These are phyloP conservation scores for Hyalella azteca DNA, from an alignment of 2,888 invertebrate genomes.

Conservation along the genomic window DNA sequence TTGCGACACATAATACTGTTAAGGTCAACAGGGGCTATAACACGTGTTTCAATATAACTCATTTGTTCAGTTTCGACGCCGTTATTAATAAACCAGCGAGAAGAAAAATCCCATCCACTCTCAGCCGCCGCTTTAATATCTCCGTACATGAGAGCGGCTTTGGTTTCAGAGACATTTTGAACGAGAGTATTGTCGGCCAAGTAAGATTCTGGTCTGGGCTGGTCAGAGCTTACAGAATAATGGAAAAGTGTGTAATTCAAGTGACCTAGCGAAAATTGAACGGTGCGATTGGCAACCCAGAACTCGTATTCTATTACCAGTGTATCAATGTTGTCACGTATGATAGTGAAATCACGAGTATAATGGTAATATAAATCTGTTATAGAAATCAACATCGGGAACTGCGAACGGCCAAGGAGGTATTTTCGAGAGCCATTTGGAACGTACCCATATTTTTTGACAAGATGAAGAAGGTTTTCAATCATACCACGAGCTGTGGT, in stretches of 20 bases:
- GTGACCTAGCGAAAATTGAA: slow-evolving; percentile 63
- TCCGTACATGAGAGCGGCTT: slow-evolving; percentile 69
- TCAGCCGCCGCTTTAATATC: slow-evolving; percentile 90
- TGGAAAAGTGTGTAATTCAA: slow-evolving; percentile 66
- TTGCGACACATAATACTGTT: slow-evolving; percentile 79
- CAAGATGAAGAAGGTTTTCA: slow-evolving; percentile 80
- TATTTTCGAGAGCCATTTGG: slow-evolving; percentile 83
- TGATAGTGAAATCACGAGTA: slow-evolving; percentile 73
- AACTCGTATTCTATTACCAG: slow-evolving; percentile 69
- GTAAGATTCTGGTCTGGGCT: slow-evolving; percentile 91
- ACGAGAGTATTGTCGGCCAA: slow-evolving; percentile 12
- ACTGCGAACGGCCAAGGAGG: slow-evolving; percentile 68
- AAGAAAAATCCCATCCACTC: slow-evolving; percentile 95
- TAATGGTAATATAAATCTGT: slow-evolving; percentile 76
- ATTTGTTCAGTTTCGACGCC: slow-evolving; percentile 67
- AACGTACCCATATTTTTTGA: slow-evolving; percentile 68
- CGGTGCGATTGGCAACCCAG: slow-evolving; percentile 75
- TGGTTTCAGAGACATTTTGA: background rate
- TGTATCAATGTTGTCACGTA: slow-evolving; percentile 63
- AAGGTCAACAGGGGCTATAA: slow-evolving; percentile 80
- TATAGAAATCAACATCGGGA: slow-evolving; percentile 70
- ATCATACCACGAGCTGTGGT: slow-evolving; percentile 80
- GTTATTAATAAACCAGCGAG: slow-evolving; percentile 80
- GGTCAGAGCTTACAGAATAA: slow-evolving; percentile 61
- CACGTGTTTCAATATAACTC: slow-evolving; percentile 70